These are phyloP conservation scores for Aspiorhynchus laticeps DNA, from an alignment of 2,113 vertebrate species.

Conservation along the genomic window DNA sequence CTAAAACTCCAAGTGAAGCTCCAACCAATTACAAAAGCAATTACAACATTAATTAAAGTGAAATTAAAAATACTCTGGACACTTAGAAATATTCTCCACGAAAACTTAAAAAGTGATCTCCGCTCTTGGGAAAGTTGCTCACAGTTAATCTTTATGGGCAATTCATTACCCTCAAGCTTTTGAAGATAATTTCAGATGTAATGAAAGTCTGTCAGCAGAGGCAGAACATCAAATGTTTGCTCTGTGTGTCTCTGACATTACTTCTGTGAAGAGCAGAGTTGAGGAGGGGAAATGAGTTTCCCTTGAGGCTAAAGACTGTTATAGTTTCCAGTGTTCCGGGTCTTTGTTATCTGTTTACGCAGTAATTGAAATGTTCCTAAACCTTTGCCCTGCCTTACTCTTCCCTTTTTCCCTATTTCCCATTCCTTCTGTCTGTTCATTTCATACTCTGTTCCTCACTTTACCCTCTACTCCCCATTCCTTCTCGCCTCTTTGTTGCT, in stretches of 20 bases:
- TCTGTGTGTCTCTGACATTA: slow-evolving; percentile 25
- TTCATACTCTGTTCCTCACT: slow-evolving; percentile 50
- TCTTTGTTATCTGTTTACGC: slow-evolving; percentile 73
- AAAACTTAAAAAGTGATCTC: slow-evolving; percentile 6
- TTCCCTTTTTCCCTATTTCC: slow-evolving; percentile 55
- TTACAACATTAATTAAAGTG: slow-evolving; percentile 25
- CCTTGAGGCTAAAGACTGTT: slow-evolving; percentile 69
- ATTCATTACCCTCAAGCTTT: slow-evolving; percentile 18
- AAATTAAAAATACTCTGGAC: slow-evolving; percentile 10
- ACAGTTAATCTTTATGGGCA: slow-evolving; percentile 20
- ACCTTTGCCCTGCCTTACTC: slow-evolving; percentile 44
- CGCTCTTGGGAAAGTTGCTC: slow-evolving; percentile 3
- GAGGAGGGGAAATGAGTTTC: slow-evolving; percentile 71
- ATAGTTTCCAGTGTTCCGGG: slow-evolving; percentile 71
- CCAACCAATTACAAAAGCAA: slow-evolving; percentile 34
- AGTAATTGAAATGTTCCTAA: slow-evolving; percentile 75
- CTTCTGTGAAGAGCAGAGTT: slow-evolving; percentile 31
- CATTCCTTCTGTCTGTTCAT: neutral
- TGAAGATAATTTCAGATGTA: slow-evolving; percentile 60
- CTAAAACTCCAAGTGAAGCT: neutral
- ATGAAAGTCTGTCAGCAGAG: slow-evolving; percentile 62
- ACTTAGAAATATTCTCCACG: neutral
- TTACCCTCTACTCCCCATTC: slow-evolving; percentile 38
- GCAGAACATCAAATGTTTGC: slow-evolving; percentile 67
- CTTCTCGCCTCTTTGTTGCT: slow-evolving; percentile 36